Evolutionary conservation across 1,140 invertebrate species (phyloP), one percentile per base, ranked within the genome.

Genomic region (Cotesia typhae): DNA sequence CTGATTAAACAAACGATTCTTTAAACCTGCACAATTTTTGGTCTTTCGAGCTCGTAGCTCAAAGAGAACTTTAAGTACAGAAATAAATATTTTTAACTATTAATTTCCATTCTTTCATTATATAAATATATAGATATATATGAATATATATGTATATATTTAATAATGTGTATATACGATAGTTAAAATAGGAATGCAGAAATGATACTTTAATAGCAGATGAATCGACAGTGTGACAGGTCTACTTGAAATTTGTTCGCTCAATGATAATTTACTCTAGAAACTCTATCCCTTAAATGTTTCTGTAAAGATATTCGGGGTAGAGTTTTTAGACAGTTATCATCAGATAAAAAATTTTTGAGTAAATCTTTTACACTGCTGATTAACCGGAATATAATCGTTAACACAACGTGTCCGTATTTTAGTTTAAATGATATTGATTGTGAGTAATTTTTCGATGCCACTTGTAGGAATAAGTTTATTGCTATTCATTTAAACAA

Each of bases 31-130:
- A 80, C 83, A 72, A 74, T 81, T 80, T 82, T 67, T 80, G 78
- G 77, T 83, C 77, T 81, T 78, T 74, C 84, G 82, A 68, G 73
- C 65, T 77, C 55, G 69, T 70, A 70, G 53, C 60, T 60, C 60
- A 61, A 35, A 67, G 47, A 37, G 55, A 67, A 67, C 6, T 41
- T 41, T 41, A 70, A 51, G 71, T 12, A 35, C 52, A 72, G 64
- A 77, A 73, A 75, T 28, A 76, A 75, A 81, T 82, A 82, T 84
- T 83, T 83, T 81, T 76, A 81, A 81, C 78, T 82, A 80, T 83
- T 84, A 80, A 79, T 84, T 85, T 83, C 79, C 76, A 83, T 79
- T 81, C 78, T 83, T 78, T 80, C 73, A 76, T 73, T 72, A 69
- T 79, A 52, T 72, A 37, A 65, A 67, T 28, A 67, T 61, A 53